phyloP scores from a whole-genome alignment of 2,113 vertebrate species.

The Rhegmatorhina hoffmannsi region DNA sequence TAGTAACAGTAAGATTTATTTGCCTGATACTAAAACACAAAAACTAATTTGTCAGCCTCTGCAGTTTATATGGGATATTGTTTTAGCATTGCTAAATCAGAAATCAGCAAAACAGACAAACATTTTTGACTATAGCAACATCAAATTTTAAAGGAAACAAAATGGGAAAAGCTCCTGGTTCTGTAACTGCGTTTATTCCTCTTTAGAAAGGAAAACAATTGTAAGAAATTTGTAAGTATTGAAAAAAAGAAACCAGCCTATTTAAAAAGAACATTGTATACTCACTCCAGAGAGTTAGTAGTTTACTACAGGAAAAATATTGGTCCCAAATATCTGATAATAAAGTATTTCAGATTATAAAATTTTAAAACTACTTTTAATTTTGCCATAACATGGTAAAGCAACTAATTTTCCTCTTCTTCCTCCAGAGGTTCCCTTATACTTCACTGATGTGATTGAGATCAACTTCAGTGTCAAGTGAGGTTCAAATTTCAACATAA shows the following conservation, averaged over 20 bases:
- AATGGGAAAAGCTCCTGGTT: not conserved
- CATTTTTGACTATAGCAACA: not conserved
- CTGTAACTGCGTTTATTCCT: not conserved
- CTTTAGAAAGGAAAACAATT: not conserved
- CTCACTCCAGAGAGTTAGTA: not conserved
- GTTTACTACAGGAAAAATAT: not conserved
- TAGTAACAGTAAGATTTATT: constrained; percentile 50
- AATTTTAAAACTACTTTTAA: not conserved
- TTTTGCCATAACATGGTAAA: not conserved
- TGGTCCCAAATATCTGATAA: not conserved
- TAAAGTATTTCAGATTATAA: not conserved
- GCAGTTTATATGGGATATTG: not conserved
- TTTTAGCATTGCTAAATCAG: not conserved
- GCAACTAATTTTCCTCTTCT: not conserved
- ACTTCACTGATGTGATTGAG: not conserved
- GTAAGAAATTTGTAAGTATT: not conserved
- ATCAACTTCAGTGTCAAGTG: not conserved
- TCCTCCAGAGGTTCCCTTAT: not conserved
- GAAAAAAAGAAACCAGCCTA: not conserved
- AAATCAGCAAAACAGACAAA: not conserved
- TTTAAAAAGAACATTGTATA: not conserved
- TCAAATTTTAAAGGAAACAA: not conserved
- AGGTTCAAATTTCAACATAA: not conserved
- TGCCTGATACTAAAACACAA: constrained; percentile 15
- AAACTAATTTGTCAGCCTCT: constrained; percentile 18